Percentiles rank a stretch among this genome's conserved stretches.
Evolutionary conservation across 2,113 vertebrate genomes (phyloP).

Genomic region (Struthio camelus): DNA sequence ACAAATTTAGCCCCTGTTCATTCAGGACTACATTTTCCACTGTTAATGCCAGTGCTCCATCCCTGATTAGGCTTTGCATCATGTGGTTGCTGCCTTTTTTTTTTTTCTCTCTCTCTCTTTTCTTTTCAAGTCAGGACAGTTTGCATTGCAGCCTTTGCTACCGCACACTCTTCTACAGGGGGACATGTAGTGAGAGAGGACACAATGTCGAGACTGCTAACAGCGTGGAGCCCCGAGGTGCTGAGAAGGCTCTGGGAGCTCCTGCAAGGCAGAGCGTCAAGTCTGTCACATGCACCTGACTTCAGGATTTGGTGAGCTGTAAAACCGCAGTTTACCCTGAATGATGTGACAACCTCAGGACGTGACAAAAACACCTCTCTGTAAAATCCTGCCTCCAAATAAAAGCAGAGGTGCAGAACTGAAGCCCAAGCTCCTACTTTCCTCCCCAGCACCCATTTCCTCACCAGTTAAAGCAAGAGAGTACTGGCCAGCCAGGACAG

Average conservation of each 20-base stretch:
- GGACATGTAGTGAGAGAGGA: background rate
- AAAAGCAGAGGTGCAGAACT: background rate
- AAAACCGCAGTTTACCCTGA: background rate
- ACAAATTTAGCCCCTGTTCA: conserved; percentile 11
- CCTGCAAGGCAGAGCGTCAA: background rate
- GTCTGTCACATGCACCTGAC: background rate
- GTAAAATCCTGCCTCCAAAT: background rate
- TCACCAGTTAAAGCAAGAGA: background rate
- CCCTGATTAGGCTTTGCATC: background rate
- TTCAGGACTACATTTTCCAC: conserved; percentile 47
- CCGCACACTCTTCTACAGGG: background rate
- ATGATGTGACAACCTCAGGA: background rate
- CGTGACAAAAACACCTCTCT: background rate
- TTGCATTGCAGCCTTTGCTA: background rate
- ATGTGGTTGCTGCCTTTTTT: background rate
- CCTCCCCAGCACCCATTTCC: background rate
- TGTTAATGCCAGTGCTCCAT: background rate
- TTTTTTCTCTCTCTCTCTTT: too few species aligned
- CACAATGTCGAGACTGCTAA: background rate
- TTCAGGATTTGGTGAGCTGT: background rate
- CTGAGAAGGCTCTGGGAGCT: background rate
- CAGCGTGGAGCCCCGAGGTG: background rate
- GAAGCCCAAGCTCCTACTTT: background rate
- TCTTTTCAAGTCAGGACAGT: background rate
- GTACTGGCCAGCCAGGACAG: background rate